Percentiles rank a stretch among this genome's conserved stretches.
These are phyloP conservation scores for Chiloscyllium punctatum DNA, from an alignment of 2,797 vertebrate genomes.

Conservation along the genomic window DNA sequence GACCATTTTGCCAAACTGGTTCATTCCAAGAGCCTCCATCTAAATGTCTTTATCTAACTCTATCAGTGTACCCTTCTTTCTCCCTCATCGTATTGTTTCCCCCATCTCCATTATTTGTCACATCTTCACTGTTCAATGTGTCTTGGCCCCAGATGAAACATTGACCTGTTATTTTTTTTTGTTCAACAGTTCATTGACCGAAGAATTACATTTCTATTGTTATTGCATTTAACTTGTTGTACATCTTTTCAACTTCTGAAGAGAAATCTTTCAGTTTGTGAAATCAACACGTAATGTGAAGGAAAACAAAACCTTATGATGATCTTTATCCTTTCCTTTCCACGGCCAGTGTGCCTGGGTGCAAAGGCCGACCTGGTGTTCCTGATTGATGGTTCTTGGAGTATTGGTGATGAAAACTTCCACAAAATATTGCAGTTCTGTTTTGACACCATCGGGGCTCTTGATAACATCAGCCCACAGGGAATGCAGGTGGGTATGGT, in stretches of 20 bases:
- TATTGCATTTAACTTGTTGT: neutral
- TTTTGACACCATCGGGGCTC: conserved; percentile 77
- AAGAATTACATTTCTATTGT: neutral
- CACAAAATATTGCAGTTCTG: conserved; percentile 86
- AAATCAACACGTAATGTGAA: neutral
- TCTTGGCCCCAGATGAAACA: neutral
- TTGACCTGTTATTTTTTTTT: neutral
- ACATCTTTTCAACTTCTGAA: neutral
- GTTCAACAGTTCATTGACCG: neutral
- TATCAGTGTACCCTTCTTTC: neutral
- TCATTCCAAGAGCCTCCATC: neutral
- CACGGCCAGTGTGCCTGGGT: conserved; percentile 80
- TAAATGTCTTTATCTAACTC: neutral
- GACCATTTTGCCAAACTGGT: neutral
- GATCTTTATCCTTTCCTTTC: conserved; percentile 42
- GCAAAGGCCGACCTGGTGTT: conserved; percentile 97
- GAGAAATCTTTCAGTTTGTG: neutral
- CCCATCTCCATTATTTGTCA: no score
- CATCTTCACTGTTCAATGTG: neutral
- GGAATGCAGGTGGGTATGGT: conserved; percentile 83
- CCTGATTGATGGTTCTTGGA: conserved; percentile 95
- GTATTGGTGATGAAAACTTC: conserved; percentile 95
- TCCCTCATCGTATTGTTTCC: neutral
- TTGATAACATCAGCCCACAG: conserved; percentile 75
- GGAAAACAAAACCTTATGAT: neutral